A percentile compares a stretch with the other conserved stretches of the same genome.
phyloP scores from a whole-genome alignment of 1,140 invertebrate genomes.

The Monomorium pharaonis region DNA sequence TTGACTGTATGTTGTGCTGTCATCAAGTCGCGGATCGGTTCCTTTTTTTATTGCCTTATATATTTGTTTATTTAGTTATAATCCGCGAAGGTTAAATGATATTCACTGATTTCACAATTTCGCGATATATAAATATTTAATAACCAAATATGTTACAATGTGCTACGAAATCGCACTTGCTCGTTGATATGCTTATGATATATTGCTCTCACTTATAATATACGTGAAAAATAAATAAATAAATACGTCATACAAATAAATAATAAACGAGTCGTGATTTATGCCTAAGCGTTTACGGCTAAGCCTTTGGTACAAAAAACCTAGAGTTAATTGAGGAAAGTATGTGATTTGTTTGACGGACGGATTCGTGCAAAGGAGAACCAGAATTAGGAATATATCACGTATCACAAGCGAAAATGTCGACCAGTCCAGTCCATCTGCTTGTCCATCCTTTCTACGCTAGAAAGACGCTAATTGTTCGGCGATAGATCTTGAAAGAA shows the following conservation, averaged over 20 bases:
- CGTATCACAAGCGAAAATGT: slow-evolving; percentile 49
- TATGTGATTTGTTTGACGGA: slow-evolving; percentile 67
- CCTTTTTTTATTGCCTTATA: too few relatives aligned
- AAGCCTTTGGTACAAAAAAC: slow-evolving; percentile 66
- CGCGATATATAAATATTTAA: slow-evolving; percentile 16
- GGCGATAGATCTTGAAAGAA: slow-evolving; percentile 45
- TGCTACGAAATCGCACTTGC: slow-evolving; percentile 21
- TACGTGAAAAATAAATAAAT: slow-evolving; percentile 59
- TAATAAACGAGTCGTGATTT: slow-evolving; percentile 60
- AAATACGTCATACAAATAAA: slow-evolving; percentile 64
- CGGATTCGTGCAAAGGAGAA: slow-evolving; percentile 74
- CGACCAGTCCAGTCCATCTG: slow-evolving; percentile 14
- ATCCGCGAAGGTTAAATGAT: neutral
- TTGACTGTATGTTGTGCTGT: too few relatives aligned
- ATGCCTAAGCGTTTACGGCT: slow-evolving; percentile 67
- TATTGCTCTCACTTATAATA: slow-evolving; percentile 58
- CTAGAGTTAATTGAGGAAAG: slow-evolving; percentile 64
- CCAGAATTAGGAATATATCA: slow-evolving; percentile 58
- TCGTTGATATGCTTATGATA: slow-evolving; percentile 71
- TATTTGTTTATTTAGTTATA: neutral
- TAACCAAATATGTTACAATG: slow-evolving; percentile 15
- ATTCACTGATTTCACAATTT: neutral
- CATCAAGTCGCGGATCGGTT: too few relatives aligned
- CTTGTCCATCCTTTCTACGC: slow-evolving; percentile 23
- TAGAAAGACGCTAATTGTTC: slow-evolving; percentile 34